Conservation (phyloP, 2,113 vertebrate genomes). For the Campylorhamphus procurvoides region DNA sequence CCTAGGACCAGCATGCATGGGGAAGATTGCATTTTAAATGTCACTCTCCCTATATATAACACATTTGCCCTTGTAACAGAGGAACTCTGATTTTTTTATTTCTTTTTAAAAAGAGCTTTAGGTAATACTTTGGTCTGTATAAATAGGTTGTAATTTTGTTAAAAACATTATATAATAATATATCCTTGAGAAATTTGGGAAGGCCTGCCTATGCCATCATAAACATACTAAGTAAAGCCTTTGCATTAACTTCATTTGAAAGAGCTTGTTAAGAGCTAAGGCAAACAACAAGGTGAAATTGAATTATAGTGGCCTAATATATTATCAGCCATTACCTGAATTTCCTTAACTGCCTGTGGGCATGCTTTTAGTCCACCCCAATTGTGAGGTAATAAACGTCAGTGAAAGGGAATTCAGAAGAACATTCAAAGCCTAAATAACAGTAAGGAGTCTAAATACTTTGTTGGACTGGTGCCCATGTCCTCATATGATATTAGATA, state of each 20-base stretch:
- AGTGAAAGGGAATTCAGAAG: background rate
- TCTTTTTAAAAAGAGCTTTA: background rate
- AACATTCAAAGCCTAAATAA: background rate
- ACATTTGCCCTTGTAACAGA: background rate
- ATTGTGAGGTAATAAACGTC: slow-evolving; percentile 19
- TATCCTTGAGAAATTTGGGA: slow-evolving; percentile 47
- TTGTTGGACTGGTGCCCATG: background rate
- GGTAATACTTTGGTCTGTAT: background rate
- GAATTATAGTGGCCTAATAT: slow-evolving; percentile 49
- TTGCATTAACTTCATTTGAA: slow-evolving; percentile 36
- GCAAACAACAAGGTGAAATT: background rate
- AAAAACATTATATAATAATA: background rate
- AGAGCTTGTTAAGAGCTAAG: slow-evolving; percentile 27
- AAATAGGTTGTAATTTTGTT: slow-evolving; percentile 19
- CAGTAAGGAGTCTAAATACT: background rate
- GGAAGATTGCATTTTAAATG: background rate
- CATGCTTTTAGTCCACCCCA: slow-evolving; percentile 56
- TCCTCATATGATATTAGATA: background rate
- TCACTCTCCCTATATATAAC: background rate
- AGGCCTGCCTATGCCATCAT: background rate
- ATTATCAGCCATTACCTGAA: slow-evolving; percentile 59
- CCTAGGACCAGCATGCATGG: background rate
- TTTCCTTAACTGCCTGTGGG: slow-evolving; percentile 59
- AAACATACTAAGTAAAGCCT: slow-evolving; percentile 22
- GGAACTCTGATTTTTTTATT: background rate